Evolutionary conservation across 2,113 vertebrate species (phyloP), one percentile per base, ranked within the genome.

Genomic region (Benthochromis sp.): DNA sequence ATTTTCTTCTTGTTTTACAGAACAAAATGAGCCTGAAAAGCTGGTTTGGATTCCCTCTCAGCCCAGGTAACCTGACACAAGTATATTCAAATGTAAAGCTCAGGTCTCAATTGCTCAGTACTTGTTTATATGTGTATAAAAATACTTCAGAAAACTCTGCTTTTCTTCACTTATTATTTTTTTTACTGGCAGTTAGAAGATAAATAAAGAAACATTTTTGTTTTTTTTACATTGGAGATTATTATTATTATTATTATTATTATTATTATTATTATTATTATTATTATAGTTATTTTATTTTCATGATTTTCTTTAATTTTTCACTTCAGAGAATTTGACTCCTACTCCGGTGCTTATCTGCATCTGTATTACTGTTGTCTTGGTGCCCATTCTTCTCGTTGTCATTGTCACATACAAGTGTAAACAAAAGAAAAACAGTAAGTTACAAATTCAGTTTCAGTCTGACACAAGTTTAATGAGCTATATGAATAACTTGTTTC

Each of bases 111-210:
- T 21, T 21, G 21, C 21, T 55, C 53, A 55, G 53, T 24, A 55
- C 53, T 24, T 55, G 21, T 55, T 24, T 55, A 55, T 0, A 55
- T 24, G 53, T 55, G 21, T 55, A 0, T 55, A 55, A 55, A 55
- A 24, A 24, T 13, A 24, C 0, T 55, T 55, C 1, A 55, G 53
- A 24, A 13, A 55, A 13, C 21, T 55, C 0, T 0, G 0, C 0
- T 55, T 55, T 55, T 55, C 21, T 24, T 24, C 53, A 55, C 53
- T 55, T 55, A 0, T 0, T 4, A 55, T 0, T 16, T 16, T 24
- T 55, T 55, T 7, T 55, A 3, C 21, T 27, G 53, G 21, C 2
- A 27, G 53, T 55, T 27, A 3, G 53, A 13, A 0, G 53, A 12
- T 0, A 55, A 55, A 24, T 24, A 24, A 55, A 13, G 53, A 24